These are phyloP conservation scores for Leptinotarsa undecemlineata DNA, from an alignment of 1,140 invertebrate genomes.

Conservation along the genomic window DNA sequence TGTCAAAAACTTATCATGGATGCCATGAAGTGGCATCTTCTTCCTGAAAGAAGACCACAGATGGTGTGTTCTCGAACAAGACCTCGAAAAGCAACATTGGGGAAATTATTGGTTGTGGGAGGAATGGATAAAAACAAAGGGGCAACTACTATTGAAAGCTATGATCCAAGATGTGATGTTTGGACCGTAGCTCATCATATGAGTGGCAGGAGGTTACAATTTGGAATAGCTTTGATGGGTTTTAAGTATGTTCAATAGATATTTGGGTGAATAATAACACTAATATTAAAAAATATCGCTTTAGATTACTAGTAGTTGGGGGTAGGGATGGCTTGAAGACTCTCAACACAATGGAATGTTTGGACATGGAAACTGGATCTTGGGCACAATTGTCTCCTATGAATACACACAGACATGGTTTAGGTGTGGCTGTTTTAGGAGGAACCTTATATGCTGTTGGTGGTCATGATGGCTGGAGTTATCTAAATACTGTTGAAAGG, in stretches of 20 bases:
- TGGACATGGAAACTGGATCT: conserved; percentile 74
- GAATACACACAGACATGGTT: conserved; percentile 88
- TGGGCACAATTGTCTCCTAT: conserved; percentile 85
- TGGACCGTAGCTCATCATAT: conserved; percentile 81
- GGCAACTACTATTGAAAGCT: conserved; percentile 86
- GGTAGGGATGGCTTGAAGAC: conserved; percentile 94
- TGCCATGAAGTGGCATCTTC: conserved; percentile 88
- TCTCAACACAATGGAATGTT: conserved; percentile 84
- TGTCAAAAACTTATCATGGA: conserved; percentile 91
- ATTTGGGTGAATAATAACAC: neutral
- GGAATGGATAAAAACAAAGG: conserved; percentile 91
- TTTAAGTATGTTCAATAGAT: conserved; percentile 65
- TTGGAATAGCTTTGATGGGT: conserved; percentile 86
- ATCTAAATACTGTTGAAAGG: conserved; percentile 89
- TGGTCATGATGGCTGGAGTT: conserved; percentile 95
- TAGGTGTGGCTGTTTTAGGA: conserved; percentile 84
- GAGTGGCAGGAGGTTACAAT: conserved; percentile 82
- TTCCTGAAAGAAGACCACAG: conserved; percentile 80
- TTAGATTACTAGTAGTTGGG: conserved; percentile 67
- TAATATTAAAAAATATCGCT: neutral
- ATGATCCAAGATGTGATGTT: conserved; percentile 80
- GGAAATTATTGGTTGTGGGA: conserved; percentile 82
- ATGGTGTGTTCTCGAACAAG: conserved; percentile 79
- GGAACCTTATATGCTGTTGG: conserved; percentile 93
- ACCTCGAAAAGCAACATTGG: conserved; percentile 89